Base-by-base conservation (phyloP, 2,888 invertebrate species). In the Euspilapteryx auroguttella region DNA sequence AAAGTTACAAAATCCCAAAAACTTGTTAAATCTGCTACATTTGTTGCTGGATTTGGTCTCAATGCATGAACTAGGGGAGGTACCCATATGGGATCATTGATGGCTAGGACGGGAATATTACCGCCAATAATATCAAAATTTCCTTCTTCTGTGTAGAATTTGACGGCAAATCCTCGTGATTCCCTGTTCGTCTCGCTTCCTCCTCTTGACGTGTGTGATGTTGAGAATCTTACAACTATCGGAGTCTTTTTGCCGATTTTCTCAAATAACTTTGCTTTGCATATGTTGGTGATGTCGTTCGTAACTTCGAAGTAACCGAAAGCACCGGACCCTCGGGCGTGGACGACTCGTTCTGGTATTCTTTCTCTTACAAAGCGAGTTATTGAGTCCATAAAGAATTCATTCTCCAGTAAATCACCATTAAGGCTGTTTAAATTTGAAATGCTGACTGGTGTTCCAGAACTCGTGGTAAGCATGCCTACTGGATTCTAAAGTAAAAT, bases 311-410 rank as follows among this genome's bases (percentile, higher is more conserved):
- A 87, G 43, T 85, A 85, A 2, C 84, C 87, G 51, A 86, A 87
- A 4, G 87, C 87, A 20, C 86, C 89, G 26, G 86, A 88, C 37
- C 93, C 93, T 63, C 93, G 93, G 2, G 93, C 92, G 54, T 92
- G 91, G 3, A 89, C 91, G 0, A 92, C 91, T 37, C 93, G 79
- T 50, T 94, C 92, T 0, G 93, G 93, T 42, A 93, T 92, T 29
- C 93, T 79, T 55, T 94, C 93, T 12, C 89, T 73, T 47, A 82
- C 81, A 47, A 92, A 92, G 48, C 89, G 85, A 0, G 83, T 66
- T 37, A 86, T 57, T 52, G 86, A 85, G 42, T 87, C 86, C 9
- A 87, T 37, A 33, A 79, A 81, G 21, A 81, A 79, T 34, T 80
- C 79, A 57, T 94, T 93, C 53, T 90, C 86, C 5, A 92, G 50